Evolutionary conservation across 2,797 vertebrate species (phyloP), one percentile per base, ranked within the genome.

Genomic region (Meriones psammophilus): DNA sequence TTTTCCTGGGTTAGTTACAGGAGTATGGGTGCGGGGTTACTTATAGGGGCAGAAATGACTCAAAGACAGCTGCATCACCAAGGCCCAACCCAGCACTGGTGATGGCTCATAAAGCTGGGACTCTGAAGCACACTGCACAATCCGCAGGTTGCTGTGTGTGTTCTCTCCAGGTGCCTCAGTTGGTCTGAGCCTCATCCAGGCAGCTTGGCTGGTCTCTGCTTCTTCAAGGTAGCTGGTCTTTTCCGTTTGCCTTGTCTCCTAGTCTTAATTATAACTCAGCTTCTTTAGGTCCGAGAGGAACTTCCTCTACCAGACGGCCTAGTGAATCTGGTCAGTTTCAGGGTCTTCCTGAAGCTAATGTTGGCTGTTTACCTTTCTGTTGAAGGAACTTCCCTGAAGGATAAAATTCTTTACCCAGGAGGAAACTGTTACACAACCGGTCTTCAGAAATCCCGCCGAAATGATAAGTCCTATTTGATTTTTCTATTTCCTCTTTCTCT

Each of bases 401-500:
- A 24, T 24, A 3, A 42, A 50, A 26, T 86, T 64, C 83, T 85
- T 78, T 15, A 78, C 28, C 14, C 8, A 15, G 18, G 36, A 74
- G 36, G 30, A 78, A 54, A 78, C 14, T n/a, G 64, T 50, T 68
- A 54, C 12, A 5, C 30, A 24, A 54, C 3, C 10, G 24, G 9
- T 36, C 87, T 92, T 54, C 8, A n/a, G 5, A 93, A 83, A 73
- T 64, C 46, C 33, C 4, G 6, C 15, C 78, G 50, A 30, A 88
- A 91, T 60, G 10, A 62, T 36, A 80, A 87, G 74, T 39, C 9
- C 0, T 54, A 26, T 76, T 68, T 30, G 77, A 54, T 81, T 86
- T 86, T 94, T 92, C 89, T 54, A 33, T 88, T 89, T 50, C 81
- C 92, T 30, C 89, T 78, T 73, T 85, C 92, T 88, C 94, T 95